Percentiles rank a stretch among this genome's conserved stretches.
Evolutionary conservation across 1,140 invertebrate species (phyloP).

Genomic region (Bicyclus anynana): DNA sequence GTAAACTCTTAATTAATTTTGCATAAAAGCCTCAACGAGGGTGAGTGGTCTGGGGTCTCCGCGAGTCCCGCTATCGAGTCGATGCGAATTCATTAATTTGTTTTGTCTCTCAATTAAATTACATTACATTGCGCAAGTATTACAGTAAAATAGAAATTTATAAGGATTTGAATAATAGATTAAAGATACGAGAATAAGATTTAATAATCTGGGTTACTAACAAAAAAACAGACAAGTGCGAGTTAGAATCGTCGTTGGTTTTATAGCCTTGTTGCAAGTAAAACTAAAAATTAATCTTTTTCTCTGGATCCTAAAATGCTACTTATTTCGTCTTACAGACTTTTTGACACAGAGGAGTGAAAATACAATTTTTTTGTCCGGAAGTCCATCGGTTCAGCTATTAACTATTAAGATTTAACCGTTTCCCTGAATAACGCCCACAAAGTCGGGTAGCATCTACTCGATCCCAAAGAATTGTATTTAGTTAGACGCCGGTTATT

Average conservation of each 20-base stretch:
- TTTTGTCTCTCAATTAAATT: neutral
- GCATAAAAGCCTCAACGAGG: neutral
- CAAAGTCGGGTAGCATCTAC: constrained; percentile 5
- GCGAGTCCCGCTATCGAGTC: neutral
- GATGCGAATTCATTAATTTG: neutral
- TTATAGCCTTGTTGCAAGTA: too few relatives aligned
- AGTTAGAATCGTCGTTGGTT: too few relatives aligned
- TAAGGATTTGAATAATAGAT: too few relatives aligned
- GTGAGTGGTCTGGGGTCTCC: neutral
- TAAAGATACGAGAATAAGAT: too few relatives aligned
- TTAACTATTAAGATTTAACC: neutral
- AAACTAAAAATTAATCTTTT: too few relatives aligned
- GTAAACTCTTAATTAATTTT: neutral
- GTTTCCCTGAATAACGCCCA: constrained; percentile 4
- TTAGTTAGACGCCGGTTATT: too few relatives aligned
- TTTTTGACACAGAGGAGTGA: too few relatives aligned
- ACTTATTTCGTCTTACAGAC: too few relatives aligned
- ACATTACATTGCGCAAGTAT: neutral
- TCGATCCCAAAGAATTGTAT: too few relatives aligned
- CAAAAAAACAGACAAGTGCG: too few relatives aligned
- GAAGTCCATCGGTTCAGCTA: neutral
- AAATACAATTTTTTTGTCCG: neutral
- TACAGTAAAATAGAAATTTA: neutral
- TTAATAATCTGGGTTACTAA: too few relatives aligned
- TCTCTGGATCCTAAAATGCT: too few relatives aligned